Base-by-base conservation (phyloP, 2,113 vertebrate genomes). In the Eira barbara region DNA sequence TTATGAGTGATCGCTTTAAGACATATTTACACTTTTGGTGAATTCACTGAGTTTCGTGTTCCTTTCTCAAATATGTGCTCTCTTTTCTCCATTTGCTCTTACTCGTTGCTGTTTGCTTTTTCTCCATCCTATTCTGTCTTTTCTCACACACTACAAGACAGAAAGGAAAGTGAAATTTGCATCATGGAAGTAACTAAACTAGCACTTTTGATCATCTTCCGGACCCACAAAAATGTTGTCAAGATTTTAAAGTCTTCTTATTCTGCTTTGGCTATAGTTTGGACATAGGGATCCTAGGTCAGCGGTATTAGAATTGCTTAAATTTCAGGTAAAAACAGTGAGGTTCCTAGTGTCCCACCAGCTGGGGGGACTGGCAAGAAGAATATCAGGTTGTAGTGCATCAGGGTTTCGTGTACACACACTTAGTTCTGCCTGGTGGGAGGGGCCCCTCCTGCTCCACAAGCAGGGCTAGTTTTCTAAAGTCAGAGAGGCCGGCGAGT, bases 221-320 rank as follows among this genome's bases (percentile, higher is more conserved):
- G 97, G 95, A 94, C 92, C 84, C 95, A 74, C 61, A 96, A 92
- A 98, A 96, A 93, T 55, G 95, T 94, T 55, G 95, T 94, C 71
- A 96, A 98, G 91, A 95, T 98, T 92, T 97, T 94, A 94, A 96
- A 91, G 71, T 52, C 94, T n/a, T n/a, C n/a, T 25, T 23, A 76
- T 93, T 96, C 93, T 96, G 82, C 59, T 97, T 96, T 94, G 95
- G 92, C 82, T 97, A 1, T 97, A 93, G 67, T 97, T 80, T 92
- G 83, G 94, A 94, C 59, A 4, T 95, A 94, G 92, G 49, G 82
- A 86, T 93, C 85, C 29, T 89, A 34, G 69, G 31, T 79, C 2
- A 97, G 93, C 94, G 97, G 83, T 93, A 90, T 86, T 98, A 88
- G 90, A 95, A 96, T 97, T 97, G 96, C 92, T 92, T 97, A 98